A percentile compares a stretch with the other conserved stretches of the same genome.
Evolutionary conservation across 2,797 vertebrate genomes (phyloP).

Genomic region (Phrynocephalus vlangalii): DNA sequence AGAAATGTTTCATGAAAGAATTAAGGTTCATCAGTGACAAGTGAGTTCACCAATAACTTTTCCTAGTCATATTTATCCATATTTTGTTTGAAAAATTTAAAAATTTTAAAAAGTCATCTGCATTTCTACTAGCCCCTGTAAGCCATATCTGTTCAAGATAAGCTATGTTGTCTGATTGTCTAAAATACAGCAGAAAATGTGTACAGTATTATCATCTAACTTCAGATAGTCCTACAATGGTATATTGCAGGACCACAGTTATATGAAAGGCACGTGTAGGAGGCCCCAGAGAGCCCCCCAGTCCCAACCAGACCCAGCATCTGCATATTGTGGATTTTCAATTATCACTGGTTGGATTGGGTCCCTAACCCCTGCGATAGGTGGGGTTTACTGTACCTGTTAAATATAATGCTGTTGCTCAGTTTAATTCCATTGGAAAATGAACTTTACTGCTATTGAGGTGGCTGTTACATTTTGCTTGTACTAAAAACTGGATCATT

Average conservation of each 20-base stretch:
- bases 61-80: too few relatives aligned
- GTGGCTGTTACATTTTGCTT: neutral
- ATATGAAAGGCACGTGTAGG: too few relatives aligned
- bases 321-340: too few relatives aligned
- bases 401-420: neutral
- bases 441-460: neutral
- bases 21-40: neutral
- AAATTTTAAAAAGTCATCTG: neutral
- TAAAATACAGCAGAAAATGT: neutral
- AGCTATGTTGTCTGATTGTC: neutral
- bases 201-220: neutral
- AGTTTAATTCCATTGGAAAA: neutral
- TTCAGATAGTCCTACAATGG: too few relatives aligned
- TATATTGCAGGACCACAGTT: too few relatives aligned
- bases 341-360: too few relatives aligned
- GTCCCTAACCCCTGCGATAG: too few relatives aligned
- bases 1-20: neutral
- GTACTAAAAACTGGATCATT: neutral
- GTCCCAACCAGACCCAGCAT: too few relatives aligned
- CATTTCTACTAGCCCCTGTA: neutral
- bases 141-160: slow-evolving; percentile 5
- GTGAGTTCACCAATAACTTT: too few relatives aligned
- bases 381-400: neutral
- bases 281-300: too few relatives aligned
- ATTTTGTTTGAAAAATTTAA: neutral